A percentile compares a stretch with the other conserved stretches of the same genome.
Conservation (phyloP, 1,140 invertebrate genomes). For the Drosophila nikananu region DNA sequence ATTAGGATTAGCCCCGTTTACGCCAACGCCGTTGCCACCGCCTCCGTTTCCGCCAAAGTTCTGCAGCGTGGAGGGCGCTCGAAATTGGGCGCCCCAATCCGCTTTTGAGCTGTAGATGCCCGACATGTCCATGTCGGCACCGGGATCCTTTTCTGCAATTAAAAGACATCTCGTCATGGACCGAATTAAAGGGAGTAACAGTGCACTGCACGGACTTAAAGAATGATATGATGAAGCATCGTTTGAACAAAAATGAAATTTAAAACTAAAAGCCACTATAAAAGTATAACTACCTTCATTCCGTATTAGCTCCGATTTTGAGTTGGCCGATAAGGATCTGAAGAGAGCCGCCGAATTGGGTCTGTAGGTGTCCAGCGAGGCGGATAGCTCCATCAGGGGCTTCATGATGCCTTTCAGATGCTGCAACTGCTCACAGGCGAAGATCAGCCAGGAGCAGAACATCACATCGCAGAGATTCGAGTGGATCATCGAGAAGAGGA, state of each 20-base stretch:
- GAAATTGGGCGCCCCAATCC: slow-evolving; percentile 91
- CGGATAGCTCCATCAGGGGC: slow-evolving; percentile 93
- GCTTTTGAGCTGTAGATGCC: slow-evolving; percentile 91
- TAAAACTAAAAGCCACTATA: not conserved
- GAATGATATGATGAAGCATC: not conserved
- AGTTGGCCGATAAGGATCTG: slow-evolving; percentile 87
- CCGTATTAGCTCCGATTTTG: slow-evolving; percentile 86
- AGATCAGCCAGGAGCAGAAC: slow-evolving; percentile 93
- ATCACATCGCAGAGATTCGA: slow-evolving; percentile 91
- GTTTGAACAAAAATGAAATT: not conserved
- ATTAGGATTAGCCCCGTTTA: slow-evolving; percentile 88
- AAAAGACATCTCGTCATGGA: slow-evolving; percentile 19
- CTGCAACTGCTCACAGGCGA: slow-evolving; percentile 93
- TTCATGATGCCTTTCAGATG: slow-evolving; percentile 94
- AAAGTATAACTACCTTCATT: slow-evolving; percentile 85
- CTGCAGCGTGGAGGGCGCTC: slow-evolving; percentile 88
- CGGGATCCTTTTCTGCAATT: slow-evolving; percentile 85
- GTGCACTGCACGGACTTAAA: not conserved
- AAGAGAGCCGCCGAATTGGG: slow-evolving; percentile 93
- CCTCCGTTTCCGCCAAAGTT: slow-evolving; percentile 85
- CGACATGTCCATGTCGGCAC: slow-evolving; percentile 87
- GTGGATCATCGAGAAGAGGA: slow-evolving; percentile 89
- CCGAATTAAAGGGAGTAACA: not conserved
- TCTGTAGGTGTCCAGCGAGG: slow-evolving; percentile 91
- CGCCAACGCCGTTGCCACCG: slow-evolving; percentile 22